phyloP scores from a whole-genome alignment of 2,888 invertebrate genomes.

The Taenaris catops region DNA sequence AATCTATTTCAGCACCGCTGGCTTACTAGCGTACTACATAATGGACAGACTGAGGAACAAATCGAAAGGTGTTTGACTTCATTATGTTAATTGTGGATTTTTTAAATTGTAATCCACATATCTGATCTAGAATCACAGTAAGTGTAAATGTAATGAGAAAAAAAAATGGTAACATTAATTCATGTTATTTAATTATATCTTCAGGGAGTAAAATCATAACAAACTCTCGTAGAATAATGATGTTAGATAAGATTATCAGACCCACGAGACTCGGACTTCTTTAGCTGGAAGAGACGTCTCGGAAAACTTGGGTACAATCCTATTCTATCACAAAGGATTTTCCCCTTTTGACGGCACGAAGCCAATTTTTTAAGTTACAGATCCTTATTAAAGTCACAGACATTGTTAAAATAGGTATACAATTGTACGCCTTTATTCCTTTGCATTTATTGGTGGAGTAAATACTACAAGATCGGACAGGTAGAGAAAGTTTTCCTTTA shows the following conservation, averaged over 20 bases:
- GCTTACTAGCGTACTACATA: too few species aligned
- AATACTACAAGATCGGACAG: slow-evolving; percentile 14
- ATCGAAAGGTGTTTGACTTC: too few species aligned
- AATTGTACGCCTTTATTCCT: slow-evolving; percentile 21
- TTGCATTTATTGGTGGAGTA: slow-evolving; percentile 19
- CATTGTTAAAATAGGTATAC: slow-evolving; percentile 23
- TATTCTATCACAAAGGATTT: slow-evolving; percentile 34
- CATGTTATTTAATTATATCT: slow-evolving; percentile 17
- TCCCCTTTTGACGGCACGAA: slow-evolving; percentile 31
- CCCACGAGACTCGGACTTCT: slow-evolving; percentile 28
- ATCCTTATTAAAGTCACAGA: slow-evolving; percentile 33
- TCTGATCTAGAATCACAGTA: too few species aligned
- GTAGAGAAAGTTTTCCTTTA: slow-evolving; percentile 16
- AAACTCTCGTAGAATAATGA: slow-evolving; percentile 23
- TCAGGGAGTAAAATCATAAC: slow-evolving; percentile 21
- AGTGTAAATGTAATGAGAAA: too few species aligned
- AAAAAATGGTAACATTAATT: too few species aligned
- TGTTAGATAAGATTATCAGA: slow-evolving; percentile 27
- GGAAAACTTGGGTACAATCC: slow-evolving; percentile 32
- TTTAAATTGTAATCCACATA: too few species aligned
- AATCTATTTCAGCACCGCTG: too few species aligned
- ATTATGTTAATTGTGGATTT: too few species aligned
- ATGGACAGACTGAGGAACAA: too few species aligned
- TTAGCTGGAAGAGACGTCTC: slow-evolving; percentile 29
- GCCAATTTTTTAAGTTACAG: slow-evolving; percentile 34